A percentile compares a stretch with the other conserved stretches of the same genome.
Evolutionary conservation across 2,797 vertebrate species (phyloP).

Genomic region (Enoplosus armatus): DNA sequence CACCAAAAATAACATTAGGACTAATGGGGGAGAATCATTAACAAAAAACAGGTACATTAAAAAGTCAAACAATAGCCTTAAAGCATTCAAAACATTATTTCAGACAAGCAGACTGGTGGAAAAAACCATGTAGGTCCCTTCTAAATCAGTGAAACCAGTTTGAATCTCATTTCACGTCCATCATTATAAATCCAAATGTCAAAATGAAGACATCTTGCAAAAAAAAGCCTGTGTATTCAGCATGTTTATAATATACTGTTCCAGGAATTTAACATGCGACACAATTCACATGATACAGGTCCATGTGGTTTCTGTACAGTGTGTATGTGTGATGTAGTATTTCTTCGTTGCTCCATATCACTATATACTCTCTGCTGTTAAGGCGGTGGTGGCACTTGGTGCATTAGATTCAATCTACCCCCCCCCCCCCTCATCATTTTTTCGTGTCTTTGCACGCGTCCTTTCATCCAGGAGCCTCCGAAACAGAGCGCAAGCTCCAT

Average conservation of each 20-base stretch:
- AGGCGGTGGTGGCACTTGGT: not conserved
- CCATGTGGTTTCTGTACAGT: no score
- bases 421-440: not conserved
- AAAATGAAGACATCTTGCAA: not conserved
- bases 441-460: not conserved
- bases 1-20: not conserved
- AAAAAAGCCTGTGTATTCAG: not conserved
- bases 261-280: not conserved
- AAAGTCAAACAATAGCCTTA: not conserved
- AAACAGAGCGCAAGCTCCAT: conserved; percentile 78
- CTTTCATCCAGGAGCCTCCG: conserved; percentile 77
- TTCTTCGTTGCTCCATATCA: not conserved
- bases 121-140: not conserved
- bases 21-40: not conserved
- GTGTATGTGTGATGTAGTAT: no score
- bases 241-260: no score
- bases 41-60: not conserved
- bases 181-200: not conserved
- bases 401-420: no score
- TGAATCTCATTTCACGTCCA: not conserved
- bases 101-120: not conserved
- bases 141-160: not conserved
- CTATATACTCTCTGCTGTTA: not conserved
- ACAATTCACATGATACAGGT: not conserved
- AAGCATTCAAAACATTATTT: not conserved